phyloP scores from a whole-genome alignment of 2,797 vertebrate species.

The Semaprochilodus insignis region DNA sequence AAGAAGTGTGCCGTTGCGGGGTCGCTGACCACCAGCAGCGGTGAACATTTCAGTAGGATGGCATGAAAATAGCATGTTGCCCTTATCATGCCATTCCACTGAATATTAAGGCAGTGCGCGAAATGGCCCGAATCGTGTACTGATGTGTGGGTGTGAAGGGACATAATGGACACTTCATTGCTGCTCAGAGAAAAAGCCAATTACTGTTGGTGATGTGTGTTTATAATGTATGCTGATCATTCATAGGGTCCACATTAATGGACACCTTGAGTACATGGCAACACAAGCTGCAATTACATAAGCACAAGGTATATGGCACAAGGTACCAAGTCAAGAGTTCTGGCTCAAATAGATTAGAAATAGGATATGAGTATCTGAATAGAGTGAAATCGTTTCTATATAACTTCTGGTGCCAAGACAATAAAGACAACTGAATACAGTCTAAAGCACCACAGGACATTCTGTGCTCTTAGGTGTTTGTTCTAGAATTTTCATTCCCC shows the following conservation, averaged over 20 bases:
- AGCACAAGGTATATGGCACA: not conserved
- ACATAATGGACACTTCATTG: not conserved
- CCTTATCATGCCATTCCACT: not conserved
- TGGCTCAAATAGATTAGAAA: not conserved
- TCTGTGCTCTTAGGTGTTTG: not conserved
- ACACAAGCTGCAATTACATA: not conserved
- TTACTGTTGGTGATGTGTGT: not conserved
- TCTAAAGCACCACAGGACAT: not conserved
- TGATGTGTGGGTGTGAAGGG: not conserved
- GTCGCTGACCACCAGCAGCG: slow-evolving; percentile 46
- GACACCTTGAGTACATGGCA: not conserved
- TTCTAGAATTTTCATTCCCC: not conserved
- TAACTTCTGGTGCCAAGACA: not conserved
- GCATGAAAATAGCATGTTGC: not conserved
- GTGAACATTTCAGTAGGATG: slow-evolving; percentile 1
- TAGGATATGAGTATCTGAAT: not conserved
- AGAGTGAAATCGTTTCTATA: too few relatives aligned
- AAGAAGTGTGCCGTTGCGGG: slow-evolving; percentile 51
- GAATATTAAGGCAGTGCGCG: not conserved
- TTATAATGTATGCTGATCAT: slow-evolving; percentile 5
- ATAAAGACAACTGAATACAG: not conserved
- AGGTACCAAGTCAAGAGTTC: not conserved
- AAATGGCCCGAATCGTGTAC: not conserved
- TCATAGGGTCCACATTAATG: not conserved
- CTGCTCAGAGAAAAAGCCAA: not conserved